Percentiles rank a stretch among this genome's conserved stretches.
Evolutionary conservation across 2,797 vertebrate genomes (phyloP).

Genomic region (Cyprinella venusta): DNA sequence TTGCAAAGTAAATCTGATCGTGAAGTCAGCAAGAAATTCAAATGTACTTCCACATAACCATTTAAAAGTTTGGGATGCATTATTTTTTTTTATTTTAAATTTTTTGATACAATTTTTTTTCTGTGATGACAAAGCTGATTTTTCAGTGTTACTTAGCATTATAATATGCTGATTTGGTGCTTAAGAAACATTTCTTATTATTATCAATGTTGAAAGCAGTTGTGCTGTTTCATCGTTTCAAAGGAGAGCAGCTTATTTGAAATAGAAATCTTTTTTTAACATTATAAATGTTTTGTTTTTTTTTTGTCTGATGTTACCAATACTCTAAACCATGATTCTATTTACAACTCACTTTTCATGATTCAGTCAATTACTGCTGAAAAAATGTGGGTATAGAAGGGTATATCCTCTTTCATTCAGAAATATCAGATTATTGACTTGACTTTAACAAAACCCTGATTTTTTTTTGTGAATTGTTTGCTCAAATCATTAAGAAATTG

Average conservation of each 20-base stretch:
- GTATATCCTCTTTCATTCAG: not conserved
- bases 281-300: not conserved
- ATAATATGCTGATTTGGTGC: not conserved
- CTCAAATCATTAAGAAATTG: not conserved
- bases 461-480: conserved; percentile 6
- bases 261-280: not conserved
- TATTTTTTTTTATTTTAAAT: not conserved
- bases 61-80: not conserved
- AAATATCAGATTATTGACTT: not conserved
- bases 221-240: not conserved
- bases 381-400: not conserved
- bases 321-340: not conserved
- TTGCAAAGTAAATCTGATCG: not conserved
- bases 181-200: not conserved
- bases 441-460: not conserved
- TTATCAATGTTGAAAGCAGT: not conserved
- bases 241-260: not conserved
- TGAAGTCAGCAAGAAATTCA: not conserved
- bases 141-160: not conserved
- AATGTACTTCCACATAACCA: not conserved
- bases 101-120: not conserved
- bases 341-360: not conserved
- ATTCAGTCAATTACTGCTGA: not conserved
- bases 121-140: not conserved
- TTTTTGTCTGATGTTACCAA: not conserved